These are phyloP conservation scores for Aythya baeri DNA, from an alignment of 2,113 vertebrate genomes.

Conservation along the genomic window DNA sequence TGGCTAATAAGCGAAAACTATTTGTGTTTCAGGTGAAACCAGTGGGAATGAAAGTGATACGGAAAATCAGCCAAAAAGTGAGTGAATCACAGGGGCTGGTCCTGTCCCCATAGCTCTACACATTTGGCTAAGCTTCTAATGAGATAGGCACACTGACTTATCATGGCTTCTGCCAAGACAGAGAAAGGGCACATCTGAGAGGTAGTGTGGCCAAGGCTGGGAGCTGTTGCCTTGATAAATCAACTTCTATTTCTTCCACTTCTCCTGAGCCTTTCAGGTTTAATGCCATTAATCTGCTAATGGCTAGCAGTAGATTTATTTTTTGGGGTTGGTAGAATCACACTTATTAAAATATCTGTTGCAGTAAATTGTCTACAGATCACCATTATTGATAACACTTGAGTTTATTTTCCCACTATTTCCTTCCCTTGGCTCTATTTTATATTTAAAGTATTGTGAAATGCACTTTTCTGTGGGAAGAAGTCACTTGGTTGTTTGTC, in stretches of 20 bases:
- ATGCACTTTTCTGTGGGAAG: background rate
- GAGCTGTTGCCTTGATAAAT: background rate
- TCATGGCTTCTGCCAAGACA: background rate
- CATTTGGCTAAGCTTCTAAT: background rate
- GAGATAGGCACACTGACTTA: background rate
- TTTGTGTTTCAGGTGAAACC: constrained; percentile 87
- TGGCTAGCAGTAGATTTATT: background rate
- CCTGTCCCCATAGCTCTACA: background rate
- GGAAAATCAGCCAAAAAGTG: constrained; percentile 91
- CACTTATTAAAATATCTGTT: background rate
- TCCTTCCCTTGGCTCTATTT: background rate
- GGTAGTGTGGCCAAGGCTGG: background rate
- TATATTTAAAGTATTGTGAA: background rate
- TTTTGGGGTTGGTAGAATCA: background rate
- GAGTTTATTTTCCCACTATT: background rate
- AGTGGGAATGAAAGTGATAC: constrained; percentile 94
- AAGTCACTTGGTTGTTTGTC: background rate
- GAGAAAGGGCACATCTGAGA: background rate
- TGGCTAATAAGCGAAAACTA: constrained; percentile 43
- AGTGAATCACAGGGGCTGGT: constrained; percentile 75
- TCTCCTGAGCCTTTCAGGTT: background rate
- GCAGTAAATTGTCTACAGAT: background rate
- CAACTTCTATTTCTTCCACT: background rate
- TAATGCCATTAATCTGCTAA: background rate
- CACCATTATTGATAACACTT: background rate